Conservation (phyloP, 2,113 vertebrate genomes). For the Acrocephalus kingi region DNA sequence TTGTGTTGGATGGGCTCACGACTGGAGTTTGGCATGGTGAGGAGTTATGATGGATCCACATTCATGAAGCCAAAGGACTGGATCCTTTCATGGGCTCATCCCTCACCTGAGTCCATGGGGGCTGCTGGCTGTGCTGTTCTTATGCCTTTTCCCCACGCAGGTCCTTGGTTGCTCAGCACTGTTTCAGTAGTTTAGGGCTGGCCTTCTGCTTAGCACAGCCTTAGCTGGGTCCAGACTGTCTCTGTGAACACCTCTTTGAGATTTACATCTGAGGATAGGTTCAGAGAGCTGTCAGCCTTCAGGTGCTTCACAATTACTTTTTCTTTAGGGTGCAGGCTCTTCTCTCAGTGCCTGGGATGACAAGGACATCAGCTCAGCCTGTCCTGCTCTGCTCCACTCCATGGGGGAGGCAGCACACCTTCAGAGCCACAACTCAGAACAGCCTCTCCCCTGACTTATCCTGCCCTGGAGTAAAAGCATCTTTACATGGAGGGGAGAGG, state of each 20-base stretch:
- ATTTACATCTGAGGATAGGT: neutral
- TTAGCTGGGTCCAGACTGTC: neutral
- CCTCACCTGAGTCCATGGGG: neutral
- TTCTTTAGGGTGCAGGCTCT: neutral
- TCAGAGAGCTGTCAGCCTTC: neutral
- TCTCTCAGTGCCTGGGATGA: neutral
- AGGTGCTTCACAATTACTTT: neutral
- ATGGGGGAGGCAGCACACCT: neutral
- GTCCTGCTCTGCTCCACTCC: neutral
- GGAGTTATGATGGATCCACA: neutral
- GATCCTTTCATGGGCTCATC: neutral
- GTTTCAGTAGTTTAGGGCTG: neutral
- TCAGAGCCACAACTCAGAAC: neutral
- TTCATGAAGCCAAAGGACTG: neutral
- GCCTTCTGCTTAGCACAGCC: neutral
- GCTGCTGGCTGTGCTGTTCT: neutral
- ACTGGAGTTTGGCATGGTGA: neutral
- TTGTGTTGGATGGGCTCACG: neutral
- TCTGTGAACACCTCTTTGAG: neutral
- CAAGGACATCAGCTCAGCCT: neutral
- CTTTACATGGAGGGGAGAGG: neutral
- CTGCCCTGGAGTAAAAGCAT: neutral
- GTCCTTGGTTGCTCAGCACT: neutral
- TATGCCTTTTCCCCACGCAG: neutral
- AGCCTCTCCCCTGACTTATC: neutral